Evolutionary conservation across 2,113 vertebrate genomes (phyloP), one percentile per base, ranked within the genome.

Genomic region (Chlorodrepanis virens): DNA sequence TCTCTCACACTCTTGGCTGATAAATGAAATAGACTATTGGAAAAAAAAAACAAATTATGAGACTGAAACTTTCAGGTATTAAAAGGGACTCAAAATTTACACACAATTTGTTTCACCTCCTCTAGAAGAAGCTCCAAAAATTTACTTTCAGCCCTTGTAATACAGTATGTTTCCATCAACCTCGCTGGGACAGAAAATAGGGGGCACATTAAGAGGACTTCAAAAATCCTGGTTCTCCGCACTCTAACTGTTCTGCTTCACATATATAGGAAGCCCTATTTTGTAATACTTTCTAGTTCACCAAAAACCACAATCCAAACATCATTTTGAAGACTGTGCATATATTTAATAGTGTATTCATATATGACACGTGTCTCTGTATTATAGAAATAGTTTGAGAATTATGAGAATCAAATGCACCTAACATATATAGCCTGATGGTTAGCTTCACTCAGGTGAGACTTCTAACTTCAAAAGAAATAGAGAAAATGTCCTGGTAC

Each of bases 121-220:
- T 31, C 49, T 69, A 14, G 5, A 60, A 67, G 23, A 81, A 65
- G 2, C 21, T 57, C 49, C 19, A 74, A 74, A 84, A 53, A 19
- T 24, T 78, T 70, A 74, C 37, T 44, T 70, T 67, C 24, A 6
- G 14, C 4, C 44, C 31, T 45, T 67, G 37, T 78, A 94, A 84
- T 42, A 37, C 0, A 72, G 5, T 5, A 33, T n/a, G 21, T 67
- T 71, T 83, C 14, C 12, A 52, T 13, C 12, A 69, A 24, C 2
- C 12, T 61, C 0, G 0, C 25, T 61, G 16, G 2, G 15, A 12
- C 5, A 56, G 27, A 19, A 31, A 0, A 1, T 52, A 12, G 12
- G 2, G 5, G 5, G 4, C 22, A 53, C 19, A 21, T 53, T 40
- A 40, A 31, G 25, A 77, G 14, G 12, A 47, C 24, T 50, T 76